Conservation (phyloP, 2,797 vertebrate genomes). For the Onychomys leucogaster region DNA sequence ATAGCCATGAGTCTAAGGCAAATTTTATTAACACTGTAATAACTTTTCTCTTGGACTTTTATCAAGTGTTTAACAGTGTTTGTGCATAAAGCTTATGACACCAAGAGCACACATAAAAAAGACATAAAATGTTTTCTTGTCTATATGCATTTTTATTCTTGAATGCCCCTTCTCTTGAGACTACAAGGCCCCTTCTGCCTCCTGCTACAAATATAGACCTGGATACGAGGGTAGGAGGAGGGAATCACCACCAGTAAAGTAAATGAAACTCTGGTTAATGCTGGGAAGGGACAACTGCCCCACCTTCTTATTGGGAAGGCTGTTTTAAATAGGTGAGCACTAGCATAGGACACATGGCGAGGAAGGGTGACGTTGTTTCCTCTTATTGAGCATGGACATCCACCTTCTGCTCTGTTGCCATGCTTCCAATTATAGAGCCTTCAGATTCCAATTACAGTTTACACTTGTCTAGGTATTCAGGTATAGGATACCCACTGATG, state of each 20-base stretch:
- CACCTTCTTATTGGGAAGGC: background rate
- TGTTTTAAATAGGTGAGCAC: background rate
- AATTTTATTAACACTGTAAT: background rate
- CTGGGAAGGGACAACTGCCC: background rate
- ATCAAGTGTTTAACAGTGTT: background rate
- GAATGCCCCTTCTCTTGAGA: background rate
- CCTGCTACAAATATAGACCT: background rate
- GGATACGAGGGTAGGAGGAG: background rate
- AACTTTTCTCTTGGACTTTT: constrained; percentile 22
- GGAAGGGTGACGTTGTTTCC: background rate
- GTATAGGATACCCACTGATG: background rate
- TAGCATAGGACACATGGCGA: background rate
- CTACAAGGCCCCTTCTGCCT: background rate
- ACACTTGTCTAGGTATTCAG: background rate
- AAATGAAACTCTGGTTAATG: background rate
- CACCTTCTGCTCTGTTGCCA: background rate
- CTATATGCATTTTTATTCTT: constrained; percentile 1
- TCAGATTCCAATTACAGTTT: background rate
- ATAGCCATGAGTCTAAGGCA: background rate
- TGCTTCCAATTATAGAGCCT: background rate
- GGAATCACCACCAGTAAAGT: background rate
- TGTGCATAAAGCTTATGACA: constrained; percentile 28
- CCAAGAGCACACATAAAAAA: background rate
- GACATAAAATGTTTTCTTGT: background rate
- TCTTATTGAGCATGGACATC: background rate